These are phyloP conservation scores for Trichogramma dendrolimi DNA, from an alignment of 2,888 invertebrate species.

Conservation along the genomic window DNA sequence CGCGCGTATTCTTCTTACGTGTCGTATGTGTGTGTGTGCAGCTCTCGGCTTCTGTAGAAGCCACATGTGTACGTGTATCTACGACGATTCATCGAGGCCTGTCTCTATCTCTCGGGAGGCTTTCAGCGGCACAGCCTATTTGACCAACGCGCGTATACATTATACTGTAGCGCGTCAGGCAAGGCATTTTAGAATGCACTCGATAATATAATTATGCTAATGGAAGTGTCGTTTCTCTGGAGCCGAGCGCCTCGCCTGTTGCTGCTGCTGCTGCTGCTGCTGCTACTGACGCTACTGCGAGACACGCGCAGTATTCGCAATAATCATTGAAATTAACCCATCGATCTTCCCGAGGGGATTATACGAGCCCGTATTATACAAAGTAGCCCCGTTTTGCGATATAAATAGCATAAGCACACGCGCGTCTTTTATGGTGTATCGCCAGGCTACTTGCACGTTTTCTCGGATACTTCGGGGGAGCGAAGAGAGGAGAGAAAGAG, in stretches of 20 bases:
- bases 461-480: too few relatives aligned
- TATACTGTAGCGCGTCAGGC: too few relatives aligned
- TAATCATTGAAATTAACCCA: conserved; percentile 40
- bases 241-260: background rate
- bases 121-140: conserved; percentile 30
- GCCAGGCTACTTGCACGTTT: too few relatives aligned
- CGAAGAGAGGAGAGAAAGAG: too few relatives aligned
- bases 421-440: too few relatives aligned
- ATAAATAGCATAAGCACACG: too few relatives aligned
- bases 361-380: conserved; percentile 3
- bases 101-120: conserved; percentile 37
- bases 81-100: conserved; percentile 29
- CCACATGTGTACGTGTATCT: background rate
- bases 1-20: conserved; percentile 3
- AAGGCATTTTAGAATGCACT: conserved; percentile 29
- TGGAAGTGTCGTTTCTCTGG: conserved; percentile 15
- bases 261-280: too few relatives aligned
- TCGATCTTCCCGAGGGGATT: conserved; percentile 37
- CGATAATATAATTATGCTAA: conserved; percentile 45
- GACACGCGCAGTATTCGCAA: conserved; percentile 29
- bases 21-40: background rate
- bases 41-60: conserved; percentile 11
- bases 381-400: too few relatives aligned
- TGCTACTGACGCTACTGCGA: conserved; percentile 19
- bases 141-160: conserved; percentile 13